Conservation (phyloP, 2,113 vertebrate species). For the Leuciscus idus region DNA sequence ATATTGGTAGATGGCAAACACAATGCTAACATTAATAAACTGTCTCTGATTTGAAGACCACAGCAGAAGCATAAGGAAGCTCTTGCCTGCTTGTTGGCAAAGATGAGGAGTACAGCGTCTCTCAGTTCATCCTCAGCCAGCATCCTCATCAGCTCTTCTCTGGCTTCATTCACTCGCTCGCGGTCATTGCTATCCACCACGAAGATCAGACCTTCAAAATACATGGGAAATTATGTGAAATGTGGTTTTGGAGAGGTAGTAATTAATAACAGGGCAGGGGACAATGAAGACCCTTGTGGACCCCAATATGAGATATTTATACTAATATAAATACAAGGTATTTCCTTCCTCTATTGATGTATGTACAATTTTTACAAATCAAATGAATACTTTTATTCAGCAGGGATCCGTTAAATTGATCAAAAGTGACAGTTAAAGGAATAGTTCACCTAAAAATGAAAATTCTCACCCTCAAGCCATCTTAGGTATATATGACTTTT, state of each 20-base stretch:
- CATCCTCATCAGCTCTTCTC: constrained; percentile 97
- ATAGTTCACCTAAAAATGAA: too few species aligned
- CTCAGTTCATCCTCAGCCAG: constrained; percentile 93
- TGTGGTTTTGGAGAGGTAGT: neutral
- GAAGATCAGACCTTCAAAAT: constrained; percentile 88
- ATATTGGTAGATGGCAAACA: neutral
- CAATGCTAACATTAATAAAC: neutral
- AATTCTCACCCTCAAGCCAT: too few species aligned
- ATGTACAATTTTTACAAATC: too few species aligned
- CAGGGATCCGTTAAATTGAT: neutral
- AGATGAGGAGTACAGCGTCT: constrained; percentile 93
- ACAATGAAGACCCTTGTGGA: neutral
- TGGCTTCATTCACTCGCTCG: constrained; percentile 92
- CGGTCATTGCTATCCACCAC: constrained; percentile 98
- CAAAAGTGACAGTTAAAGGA: neutral
- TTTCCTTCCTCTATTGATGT: neutral
- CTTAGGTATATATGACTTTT: too few species aligned
- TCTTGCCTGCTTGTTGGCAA: constrained; percentile 93
- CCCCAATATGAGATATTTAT: neutral
- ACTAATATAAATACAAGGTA: neutral
- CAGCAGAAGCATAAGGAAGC: neutral
- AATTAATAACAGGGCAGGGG: neutral
- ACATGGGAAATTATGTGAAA: constrained; percentile 4
- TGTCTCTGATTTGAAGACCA: constrained; percentile 11
- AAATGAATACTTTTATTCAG: neutral